Evolutionary conservation across 2,888 invertebrate genomes (phyloP), one percentile per base, ranked within the genome.

Genomic region (Melangyna quadrimaculata): DNA sequence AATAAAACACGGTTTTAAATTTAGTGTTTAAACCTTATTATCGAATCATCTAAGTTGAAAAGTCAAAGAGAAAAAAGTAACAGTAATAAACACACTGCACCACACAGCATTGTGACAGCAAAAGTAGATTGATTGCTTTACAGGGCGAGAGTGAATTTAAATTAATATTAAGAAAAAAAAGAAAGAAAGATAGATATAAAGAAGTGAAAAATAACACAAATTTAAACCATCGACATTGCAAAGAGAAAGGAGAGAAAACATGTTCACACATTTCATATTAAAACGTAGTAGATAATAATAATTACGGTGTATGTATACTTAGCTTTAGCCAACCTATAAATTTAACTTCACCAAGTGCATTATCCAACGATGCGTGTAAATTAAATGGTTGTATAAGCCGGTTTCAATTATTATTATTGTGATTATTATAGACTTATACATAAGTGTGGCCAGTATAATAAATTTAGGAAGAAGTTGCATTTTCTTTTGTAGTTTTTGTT

Each of bases 241-340:
- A 80, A 83, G 86, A 78, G 78, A 86, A 86, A 86, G 86, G 81
- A 78, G 86, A 70, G 87, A 80, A 87, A 86, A 86, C 81, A 72
- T 83, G 78, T 86, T 86, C 77, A 78, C 81, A 86, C 87, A 80
- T 84, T 80, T 80, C 72, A 69, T 72, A 72, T 63, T 71, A 75
- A 72, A 78, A 80, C 57, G 78, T 86, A 86, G 71, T 81, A 53
- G 65, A 78, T 74, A 72, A 86, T 74, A 72, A 86, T 72, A 65
- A 51, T 51, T 51, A 51, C 51, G 24, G 24, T 48, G 19, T 43
- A 22, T 24, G 40, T n/a, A n/a, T n/a, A n/a, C n/a, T n/a, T n/a
- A 51, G 65, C 45, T 65, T 27, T 43, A 65, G 12, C 45, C 19
- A 53, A 14, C n/a, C 27, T 22, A 53, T 19, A 6, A 12, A 22